phyloP scores from a whole-genome alignment of 2,888 invertebrate species.

The Neoitamus cyanurus region DNA sequence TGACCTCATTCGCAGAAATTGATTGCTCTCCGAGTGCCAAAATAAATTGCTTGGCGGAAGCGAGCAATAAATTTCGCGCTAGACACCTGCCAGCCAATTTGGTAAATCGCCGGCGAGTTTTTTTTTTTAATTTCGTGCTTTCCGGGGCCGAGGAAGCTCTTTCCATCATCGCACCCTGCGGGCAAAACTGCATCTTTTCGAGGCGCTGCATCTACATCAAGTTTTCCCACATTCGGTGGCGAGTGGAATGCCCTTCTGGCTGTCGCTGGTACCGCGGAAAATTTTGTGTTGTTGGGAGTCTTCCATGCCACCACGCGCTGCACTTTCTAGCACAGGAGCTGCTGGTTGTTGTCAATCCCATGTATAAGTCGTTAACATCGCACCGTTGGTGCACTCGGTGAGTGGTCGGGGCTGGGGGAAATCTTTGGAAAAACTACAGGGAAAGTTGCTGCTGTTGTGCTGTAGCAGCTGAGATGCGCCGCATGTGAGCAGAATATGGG shows the following conservation, averaged over 20 bases:
- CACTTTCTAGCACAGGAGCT: neutral
- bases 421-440: neutral
- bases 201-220: neutral
- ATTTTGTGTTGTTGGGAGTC: neutral
- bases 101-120: neutral
- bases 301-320: neutral
- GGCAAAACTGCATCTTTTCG: neutral
- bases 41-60: constrained; percentile 11
- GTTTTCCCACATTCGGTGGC: neutral
- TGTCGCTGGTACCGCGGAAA: neutral
- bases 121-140: neutral
- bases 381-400: neutral
- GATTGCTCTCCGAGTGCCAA: neutral
- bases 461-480: neutral
- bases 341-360: neutral
- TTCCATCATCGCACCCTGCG: neutral
- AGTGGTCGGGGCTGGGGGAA: neutral
- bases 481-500: neutral
- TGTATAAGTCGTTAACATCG: neutral
- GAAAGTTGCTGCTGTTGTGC: neutral
- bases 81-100: neutral
- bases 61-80: neutral
- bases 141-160: neutral
- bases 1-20: constrained; percentile 2
- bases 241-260: neutral